These are phyloP conservation scores for Leucophenga montana DNA, from an alignment of 2,888 invertebrate species.

Conservation along the genomic window DNA sequence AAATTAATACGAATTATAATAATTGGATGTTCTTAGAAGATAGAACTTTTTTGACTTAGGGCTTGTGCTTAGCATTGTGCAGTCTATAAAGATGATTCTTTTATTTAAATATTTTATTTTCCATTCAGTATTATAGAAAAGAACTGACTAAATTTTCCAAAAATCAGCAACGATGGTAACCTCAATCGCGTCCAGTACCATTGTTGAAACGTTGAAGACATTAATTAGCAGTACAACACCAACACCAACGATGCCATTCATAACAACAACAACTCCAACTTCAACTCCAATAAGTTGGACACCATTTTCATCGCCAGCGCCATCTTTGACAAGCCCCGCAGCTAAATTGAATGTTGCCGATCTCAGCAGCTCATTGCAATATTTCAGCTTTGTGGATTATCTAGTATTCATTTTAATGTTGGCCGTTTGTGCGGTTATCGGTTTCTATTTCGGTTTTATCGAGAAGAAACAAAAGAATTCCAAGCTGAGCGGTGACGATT, in stretches of 20 bases:
- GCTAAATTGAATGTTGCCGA: slow-evolving; percentile 67
- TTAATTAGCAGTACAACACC: slow-evolving; percentile 60
- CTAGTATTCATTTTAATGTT: slow-evolving; percentile 85
- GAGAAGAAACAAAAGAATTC: slow-evolving; percentile 74
- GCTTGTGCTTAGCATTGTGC: too few species aligned
- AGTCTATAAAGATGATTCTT: too few species aligned
- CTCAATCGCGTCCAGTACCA: slow-evolving; percentile 41
- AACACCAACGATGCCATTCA: slow-evolving; percentile 32
- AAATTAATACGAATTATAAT: too few species aligned
- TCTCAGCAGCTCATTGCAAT: slow-evolving; percentile 75
- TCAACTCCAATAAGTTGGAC: slow-evolving; percentile 13
- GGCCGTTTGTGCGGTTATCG: slow-evolving; percentile 83
- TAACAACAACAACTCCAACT: slow-evolving; percentile 34
- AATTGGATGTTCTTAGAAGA: too few species aligned
- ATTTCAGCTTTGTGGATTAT: slow-evolving; percentile 84
- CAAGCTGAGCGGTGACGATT: not conserved
- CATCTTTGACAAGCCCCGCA: slow-evolving; percentile 27
- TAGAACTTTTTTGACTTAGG: too few species aligned
- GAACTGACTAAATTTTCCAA: too few species aligned
- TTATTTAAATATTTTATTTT: too few species aligned
- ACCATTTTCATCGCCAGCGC: slow-evolving; percentile 23
- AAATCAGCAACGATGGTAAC: too few species aligned
- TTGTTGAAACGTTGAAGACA: slow-evolving; percentile 55
- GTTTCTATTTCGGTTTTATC: slow-evolving; percentile 86
- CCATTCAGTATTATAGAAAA: too few species aligned